Percentiles rank a stretch among this genome's conserved stretches.
These are phyloP conservation scores for Arctocebus calabarensis DNA, from an alignment of 2,797 vertebrate species.

Conservation along the genomic window DNA sequence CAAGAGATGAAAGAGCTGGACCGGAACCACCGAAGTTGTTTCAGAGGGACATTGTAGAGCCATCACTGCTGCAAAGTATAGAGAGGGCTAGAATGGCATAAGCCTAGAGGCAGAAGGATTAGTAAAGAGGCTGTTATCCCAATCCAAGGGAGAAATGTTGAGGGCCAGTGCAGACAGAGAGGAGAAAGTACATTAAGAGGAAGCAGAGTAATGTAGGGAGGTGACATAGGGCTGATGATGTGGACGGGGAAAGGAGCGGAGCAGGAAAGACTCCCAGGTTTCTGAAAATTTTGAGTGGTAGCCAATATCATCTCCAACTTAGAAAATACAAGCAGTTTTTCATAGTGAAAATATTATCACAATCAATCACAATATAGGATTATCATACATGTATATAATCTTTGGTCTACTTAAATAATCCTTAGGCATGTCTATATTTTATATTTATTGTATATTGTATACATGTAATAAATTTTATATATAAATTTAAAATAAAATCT, in stretches of 20 bases:
- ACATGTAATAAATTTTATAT: background rate
- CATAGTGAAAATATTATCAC: background rate
- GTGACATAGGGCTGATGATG: background rate
- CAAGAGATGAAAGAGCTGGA: background rate
- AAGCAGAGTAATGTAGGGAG: background rate
- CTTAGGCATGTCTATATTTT: background rate
- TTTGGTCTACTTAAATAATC: background rate
- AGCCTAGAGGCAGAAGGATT: background rate
- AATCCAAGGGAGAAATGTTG: background rate
- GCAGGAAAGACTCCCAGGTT: background rate
- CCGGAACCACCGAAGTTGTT: background rate
- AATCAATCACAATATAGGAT: background rate
- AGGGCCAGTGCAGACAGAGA: background rate
- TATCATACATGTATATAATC: background rate
- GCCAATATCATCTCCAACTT: background rate
- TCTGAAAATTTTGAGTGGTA: background rate
- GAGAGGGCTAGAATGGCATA: background rate
- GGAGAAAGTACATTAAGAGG: background rate
- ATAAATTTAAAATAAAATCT: background rate
- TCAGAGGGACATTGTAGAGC: background rate
- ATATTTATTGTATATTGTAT: background rate
- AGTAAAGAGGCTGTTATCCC: background rate
- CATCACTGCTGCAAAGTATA: background rate
- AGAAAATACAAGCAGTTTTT: background rate
- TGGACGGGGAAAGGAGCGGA: background rate